Conservation (phyloP, 2,888 invertebrate genomes). For the Ecliptopera silaceata region DNA sequence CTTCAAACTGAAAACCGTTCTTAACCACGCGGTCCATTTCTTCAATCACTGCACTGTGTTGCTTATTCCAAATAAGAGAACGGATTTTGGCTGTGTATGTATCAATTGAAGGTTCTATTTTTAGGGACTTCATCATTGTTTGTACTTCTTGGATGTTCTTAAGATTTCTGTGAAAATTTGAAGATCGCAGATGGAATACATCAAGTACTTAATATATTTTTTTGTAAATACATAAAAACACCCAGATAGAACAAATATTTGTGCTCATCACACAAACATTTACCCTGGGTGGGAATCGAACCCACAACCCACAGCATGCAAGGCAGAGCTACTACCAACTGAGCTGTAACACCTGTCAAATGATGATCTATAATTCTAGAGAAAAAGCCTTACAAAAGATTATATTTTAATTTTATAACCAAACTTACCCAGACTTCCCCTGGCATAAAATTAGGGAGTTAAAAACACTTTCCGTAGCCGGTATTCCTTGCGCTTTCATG, state of each 20-base stretch:
- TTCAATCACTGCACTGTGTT: constrained; percentile 54
- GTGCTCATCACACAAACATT: too few relatives aligned
- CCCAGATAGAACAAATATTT: too few relatives aligned
- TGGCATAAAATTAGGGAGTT: constrained; percentile 84
- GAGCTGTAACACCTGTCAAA: too few relatives aligned
- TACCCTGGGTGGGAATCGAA: too few relatives aligned
- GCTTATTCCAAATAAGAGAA: constrained; percentile 76
- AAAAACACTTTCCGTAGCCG: constrained; percentile 83
- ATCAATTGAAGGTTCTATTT: constrained; percentile 69
- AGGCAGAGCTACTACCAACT: too few relatives aligned
- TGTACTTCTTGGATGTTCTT: constrained; percentile 75
- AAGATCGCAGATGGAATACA: too few relatives aligned
- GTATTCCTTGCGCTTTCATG: constrained; percentile 81
- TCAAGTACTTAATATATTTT: too few relatives aligned
- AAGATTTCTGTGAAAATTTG: constrained; percentile 50
- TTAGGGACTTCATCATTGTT: constrained; percentile 82
- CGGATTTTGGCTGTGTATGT: constrained; percentile 78
- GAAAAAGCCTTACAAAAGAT: too few relatives aligned
- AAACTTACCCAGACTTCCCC: constrained; percentile 76
- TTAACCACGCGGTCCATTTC: constrained; percentile 58
- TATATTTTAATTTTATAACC: neutral
- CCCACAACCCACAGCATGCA: too few relatives aligned
- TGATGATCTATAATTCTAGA: too few relatives aligned
- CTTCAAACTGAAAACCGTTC: constrained; percentile 59
- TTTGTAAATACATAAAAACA: too few relatives aligned